Conservation (phyloP, 2,797 vertebrate species). For the Microchirus variegatus region DNA sequence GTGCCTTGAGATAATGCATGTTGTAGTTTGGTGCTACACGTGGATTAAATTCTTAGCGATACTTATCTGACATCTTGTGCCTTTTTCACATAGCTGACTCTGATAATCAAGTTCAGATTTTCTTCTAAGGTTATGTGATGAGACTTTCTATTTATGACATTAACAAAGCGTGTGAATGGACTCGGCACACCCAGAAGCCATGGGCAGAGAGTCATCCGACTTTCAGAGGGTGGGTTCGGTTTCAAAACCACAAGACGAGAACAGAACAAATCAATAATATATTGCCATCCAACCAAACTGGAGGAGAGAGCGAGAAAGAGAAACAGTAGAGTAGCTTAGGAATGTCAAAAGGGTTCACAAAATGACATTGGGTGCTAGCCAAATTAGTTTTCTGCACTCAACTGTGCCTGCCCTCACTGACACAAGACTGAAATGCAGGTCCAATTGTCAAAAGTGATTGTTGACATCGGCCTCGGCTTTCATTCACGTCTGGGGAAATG, state of each 20-base stretch:
- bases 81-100: not conserved
- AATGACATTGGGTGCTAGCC: slow-evolving; percentile 44
- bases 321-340: slow-evolving; percentile 13
- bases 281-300: slow-evolving; percentile 45
- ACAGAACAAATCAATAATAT: slow-evolving; percentile 64
- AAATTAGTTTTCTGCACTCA: slow-evolving; percentile 50
- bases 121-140: slow-evolving; percentile 6
- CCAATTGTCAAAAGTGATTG: slow-evolving; percentile 47
- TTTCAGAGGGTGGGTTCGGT: slow-evolving; percentile 44
- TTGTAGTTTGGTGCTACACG: not conserved
- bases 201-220: slow-evolving; percentile 49
- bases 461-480: slow-evolving; percentile 43
- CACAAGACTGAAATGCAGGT: slow-evolving; percentile 38
- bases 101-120: slow-evolving; percentile 12
- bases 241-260: slow-evolving; percentile 62
- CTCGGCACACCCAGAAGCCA: slow-evolving; percentile 11
- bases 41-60: not conserved
- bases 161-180: slow-evolving; percentile 5
- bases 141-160: slow-evolving; percentile 43
- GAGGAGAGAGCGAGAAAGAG: slow-evolving; percentile 21
- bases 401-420: slow-evolving; percentile 13
- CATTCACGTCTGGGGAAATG: slow-evolving; percentile 54
- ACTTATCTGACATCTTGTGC: not conserved
- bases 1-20: not conserved
- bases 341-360: slow-evolving; percentile 28